Conservation (phyloP, 2,113 vertebrate species). For the Sterrhoptilus dennistouni region DNA sequence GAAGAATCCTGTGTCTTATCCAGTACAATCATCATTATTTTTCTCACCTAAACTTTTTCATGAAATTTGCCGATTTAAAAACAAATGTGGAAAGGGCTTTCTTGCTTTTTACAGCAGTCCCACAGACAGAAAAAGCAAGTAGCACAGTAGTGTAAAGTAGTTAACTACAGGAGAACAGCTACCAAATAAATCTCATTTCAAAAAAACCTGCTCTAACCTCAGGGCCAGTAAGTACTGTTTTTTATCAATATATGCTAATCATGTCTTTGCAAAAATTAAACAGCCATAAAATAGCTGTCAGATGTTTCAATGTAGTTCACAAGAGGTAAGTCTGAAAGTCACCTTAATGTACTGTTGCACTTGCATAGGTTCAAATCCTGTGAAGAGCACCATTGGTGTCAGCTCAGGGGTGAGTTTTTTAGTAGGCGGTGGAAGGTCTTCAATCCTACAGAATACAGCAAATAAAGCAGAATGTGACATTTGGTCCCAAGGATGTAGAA, state of each 20-base stretch:
- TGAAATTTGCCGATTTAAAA: not conserved
- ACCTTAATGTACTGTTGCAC: slow-evolving; percentile 95
- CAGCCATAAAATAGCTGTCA: not conserved
- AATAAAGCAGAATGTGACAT: not conserved
- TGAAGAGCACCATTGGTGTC: slow-evolving; percentile 90
- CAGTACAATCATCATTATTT: not conserved
- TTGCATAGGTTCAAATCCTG: slow-evolving; percentile 91
- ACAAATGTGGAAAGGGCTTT: not conserved
- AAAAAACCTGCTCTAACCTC: not conserved
- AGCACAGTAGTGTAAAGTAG: not conserved
- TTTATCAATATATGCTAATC: not conserved
- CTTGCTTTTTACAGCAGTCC: not conserved
- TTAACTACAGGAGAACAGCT: not conserved
- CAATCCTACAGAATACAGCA: slow-evolving; percentile 76
- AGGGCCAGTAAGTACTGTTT: fast-evolving
- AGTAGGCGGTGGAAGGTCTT: slow-evolving; percentile 87
- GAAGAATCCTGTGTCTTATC: not conserved
- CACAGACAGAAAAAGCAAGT: not conserved
- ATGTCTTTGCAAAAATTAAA: not conserved
- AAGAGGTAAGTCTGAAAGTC: not conserved
- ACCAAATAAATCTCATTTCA: not conserved
- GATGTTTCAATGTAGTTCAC: not conserved
- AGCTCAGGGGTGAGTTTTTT: slow-evolving; percentile 89
- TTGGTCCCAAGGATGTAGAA: not conserved
- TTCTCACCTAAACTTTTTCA: not conserved